Evolutionary conservation across 2,113 vertebrate genomes (phyloP).

Genomic region (Grus americana): DNA sequence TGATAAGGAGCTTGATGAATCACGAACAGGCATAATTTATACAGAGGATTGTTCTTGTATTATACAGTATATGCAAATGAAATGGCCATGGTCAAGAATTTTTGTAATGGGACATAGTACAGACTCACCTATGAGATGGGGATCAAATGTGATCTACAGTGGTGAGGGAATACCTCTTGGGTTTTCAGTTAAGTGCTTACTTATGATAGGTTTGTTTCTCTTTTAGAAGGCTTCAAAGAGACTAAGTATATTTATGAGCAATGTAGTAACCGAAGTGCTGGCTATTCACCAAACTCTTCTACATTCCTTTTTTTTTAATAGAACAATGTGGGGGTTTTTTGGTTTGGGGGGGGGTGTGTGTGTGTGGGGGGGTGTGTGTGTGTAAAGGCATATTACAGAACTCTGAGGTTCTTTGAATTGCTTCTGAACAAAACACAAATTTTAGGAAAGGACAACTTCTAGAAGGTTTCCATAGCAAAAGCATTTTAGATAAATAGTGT

Average conservation of each 20-base stretch:
- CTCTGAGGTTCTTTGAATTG: background rate
- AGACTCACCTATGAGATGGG: background rate
- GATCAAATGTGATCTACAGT: background rate
- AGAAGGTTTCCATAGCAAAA: background rate
- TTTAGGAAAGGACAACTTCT: background rate
- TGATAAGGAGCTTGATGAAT: conserved; percentile 39
- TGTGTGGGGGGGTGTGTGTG: no score
- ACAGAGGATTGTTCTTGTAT: background rate
- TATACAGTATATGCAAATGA: background rate
- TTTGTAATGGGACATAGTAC: background rate
- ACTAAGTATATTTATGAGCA: background rate
- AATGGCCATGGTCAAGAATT: background rate
- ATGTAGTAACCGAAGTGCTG: background rate
- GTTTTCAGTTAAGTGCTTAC: background rate
- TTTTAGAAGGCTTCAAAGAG: background rate
- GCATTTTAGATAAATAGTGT: background rate
- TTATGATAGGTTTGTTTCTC: background rate
- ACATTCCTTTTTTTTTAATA: background rate
- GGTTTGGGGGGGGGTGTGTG: background rate
- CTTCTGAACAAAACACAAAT: background rate
- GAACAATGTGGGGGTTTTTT: background rate
- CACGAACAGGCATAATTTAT: background rate
- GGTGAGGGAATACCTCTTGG: background rate
- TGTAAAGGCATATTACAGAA: background rate
- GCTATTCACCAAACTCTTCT: background rate